Conservation (phyloP, 2,797 vertebrate genomes). For the Anabacerthia variegaticeps region DNA sequence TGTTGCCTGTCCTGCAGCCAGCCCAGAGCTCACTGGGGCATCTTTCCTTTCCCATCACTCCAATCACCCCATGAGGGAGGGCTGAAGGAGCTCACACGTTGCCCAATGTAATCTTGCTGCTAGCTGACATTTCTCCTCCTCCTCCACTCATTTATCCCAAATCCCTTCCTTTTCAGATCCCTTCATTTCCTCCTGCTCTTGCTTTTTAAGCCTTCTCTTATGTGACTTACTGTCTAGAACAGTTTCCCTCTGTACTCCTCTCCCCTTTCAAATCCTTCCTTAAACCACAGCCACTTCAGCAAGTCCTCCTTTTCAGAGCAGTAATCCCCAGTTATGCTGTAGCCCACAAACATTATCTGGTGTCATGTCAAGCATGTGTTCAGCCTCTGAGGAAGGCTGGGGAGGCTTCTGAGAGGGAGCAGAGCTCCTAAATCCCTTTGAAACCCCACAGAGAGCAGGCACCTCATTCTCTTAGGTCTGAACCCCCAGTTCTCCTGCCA, state of each 20-base stretch:
- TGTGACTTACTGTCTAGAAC: constrained; percentile 51
- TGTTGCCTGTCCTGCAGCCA: neutral
- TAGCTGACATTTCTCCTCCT: constrained; percentile 38
- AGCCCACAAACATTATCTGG: constrained; percentile 52
- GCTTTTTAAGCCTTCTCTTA: constrained; percentile 34
- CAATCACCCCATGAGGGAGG: neutral
- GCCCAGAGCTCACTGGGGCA: neutral
- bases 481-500: neutral
- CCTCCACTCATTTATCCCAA: constrained; percentile 46
- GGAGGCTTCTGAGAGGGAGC: neutral
- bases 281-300: constrained; percentile 55
- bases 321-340: constrained; percentile 6
- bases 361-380: constrained; percentile 38
- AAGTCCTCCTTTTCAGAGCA: constrained; percentile 49
- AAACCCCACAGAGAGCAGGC: neutral
- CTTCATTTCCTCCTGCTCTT: constrained; percentile 50
- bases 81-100: neutral
- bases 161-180: constrained; percentile 48
- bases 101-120: constrained; percentile 9
- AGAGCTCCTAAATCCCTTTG: constrained; percentile 29
- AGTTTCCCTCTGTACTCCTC: constrained; percentile 49
- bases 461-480: constrained; percentile 9
- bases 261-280: constrained; percentile 46
- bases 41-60: neutral
- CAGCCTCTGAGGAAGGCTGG: constrained; percentile 1